Base-by-base conservation (phyloP, 2,888 invertebrate species). In the Craniophora ligustri region DNA sequence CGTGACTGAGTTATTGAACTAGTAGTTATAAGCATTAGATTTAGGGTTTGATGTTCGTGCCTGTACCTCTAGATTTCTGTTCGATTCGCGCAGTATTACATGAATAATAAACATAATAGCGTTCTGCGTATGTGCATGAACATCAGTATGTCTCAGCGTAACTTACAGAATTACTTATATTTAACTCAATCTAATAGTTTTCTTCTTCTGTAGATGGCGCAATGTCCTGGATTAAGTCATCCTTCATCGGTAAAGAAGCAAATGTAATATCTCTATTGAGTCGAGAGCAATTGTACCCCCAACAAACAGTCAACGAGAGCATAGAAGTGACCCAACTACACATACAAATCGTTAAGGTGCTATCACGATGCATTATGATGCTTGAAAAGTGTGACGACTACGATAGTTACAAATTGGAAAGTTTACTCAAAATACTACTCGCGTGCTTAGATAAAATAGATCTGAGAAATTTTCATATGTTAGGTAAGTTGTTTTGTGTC, bases 401-500 rank as follows among this genome's bases (percentile, higher is more conserved):
- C 34, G 84, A 86, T 34, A 76, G 67, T 35, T 64, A 70, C 26
- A 83, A 78, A 47, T 74, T 91, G 76, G 91, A 92, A 59, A 91
- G 89, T 30, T 71, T 93, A 2, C 28, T 92, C 18, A 93, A 92
- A 64, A 92, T 92, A 63, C 57, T 93, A 41, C 67, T 91, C 7
- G 72, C 86, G 0, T 93, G 92, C 49, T 80, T 94, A 72, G 85
- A 89, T 11, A 87, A 78, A 65, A 72, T 91, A 1, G 90, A 93
- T 55, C 77, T 93, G 72, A 91, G 85, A 63, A 90, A 94, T 73
- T 93, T 93, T 82, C 92, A 92, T 73, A 87, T 87, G 82, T 72
- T 93, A 16, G 93, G 94, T 94, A 76, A 81, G 86, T 59, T 53
- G 11, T 30, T 51, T 38, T 38, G 21, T 42, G 34, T 48, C 14